Base-by-base conservation (phyloP, 2,113 vertebrate species). In the Cynocephalus volans region DNA sequence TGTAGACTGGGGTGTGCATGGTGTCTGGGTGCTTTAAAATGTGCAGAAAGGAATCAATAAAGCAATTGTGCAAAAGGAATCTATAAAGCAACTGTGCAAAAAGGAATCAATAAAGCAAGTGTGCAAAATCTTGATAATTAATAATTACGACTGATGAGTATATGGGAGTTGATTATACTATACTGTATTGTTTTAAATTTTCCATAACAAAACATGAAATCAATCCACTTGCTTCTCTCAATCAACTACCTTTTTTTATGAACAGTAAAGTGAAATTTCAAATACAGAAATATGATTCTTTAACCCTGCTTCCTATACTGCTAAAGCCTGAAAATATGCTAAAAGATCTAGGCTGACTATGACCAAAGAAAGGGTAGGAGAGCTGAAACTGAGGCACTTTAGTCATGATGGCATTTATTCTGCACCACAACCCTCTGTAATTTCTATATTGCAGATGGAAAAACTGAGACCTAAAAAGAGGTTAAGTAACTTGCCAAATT, bases 191-290 rank as follows among this genome's bases (percentile, higher is more conserved):
- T 79, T 77, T 83, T 31, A 76, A 85, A 31, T 45, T 81, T 65
- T 80, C 79, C 64, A 89, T 52, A 85, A 81, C 92, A 76, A 92
- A 85, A 45, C 48, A 56, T n/a, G 93, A 84, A 92, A 62, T 48
- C 52, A 88, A 36, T 50, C 36, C 18, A 41, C 23, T 84, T 84
- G 24, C 17, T 91, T 83, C 14, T 72, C 65, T 41, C 15, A 31
- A 8, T 73, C 45, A 77, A 19, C 3, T 62, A 14, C 3, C 36
- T 50, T 52, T 54, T 54, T 95, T 65, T 54, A 90, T 64, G 89
- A 87, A 77, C 24, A 95, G 19, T 80, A 88, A 69, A 85, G 31
- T 72, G 70, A 97, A 90, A 91, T 48, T 93, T 45, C 60, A 83
- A 87, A 26, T 31, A 31, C 12, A 86, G 13, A 96, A 76, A 77